Conservation (phyloP, 2,888 invertebrate genomes). For the Malthinus flaveolus region DNA sequence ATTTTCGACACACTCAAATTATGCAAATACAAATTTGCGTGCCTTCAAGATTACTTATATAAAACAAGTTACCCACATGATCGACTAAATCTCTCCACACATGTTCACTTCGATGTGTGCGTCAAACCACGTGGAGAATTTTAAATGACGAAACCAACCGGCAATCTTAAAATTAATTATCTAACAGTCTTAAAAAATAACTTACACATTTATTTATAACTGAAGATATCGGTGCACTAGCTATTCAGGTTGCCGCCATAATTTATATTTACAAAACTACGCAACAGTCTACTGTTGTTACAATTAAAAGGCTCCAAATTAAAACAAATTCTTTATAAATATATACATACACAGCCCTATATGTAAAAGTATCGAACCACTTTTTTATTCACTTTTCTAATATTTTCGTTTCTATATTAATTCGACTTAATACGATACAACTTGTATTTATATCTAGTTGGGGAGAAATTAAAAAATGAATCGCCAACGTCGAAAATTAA, state of each 20-base stretch:
- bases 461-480: neutral
- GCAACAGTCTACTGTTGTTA: neutral
- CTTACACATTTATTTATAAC: slow-evolving; percentile 50
- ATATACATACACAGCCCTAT: slow-evolving; percentile 55
- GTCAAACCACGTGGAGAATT: slow-evolving; percentile 24
- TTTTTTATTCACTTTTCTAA: slow-evolving; percentile 1
- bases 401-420: neutral
- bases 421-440: no score
- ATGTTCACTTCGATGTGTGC: slow-evolving; percentile 10
- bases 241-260: slow-evolving; percentile 45
- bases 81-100: slow-evolving; percentile 3
- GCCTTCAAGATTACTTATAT: slow-evolving; percentile 35
- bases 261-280: slow-evolving; percentile 18
- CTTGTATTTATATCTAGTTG: neutral
- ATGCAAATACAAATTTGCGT: slow-evolving; percentile 38
- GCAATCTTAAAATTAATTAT: slow-evolving; percentile 46
- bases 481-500: slow-evolving; percentile 5
- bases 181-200: slow-evolving; percentile 54
- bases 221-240: slow-evolving; percentile 48
- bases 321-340: slow-evolving; percentile 35
- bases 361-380: slow-evolving; percentile 40
- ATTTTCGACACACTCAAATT: slow-evolving; percentile 39
- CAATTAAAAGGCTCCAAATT: slow-evolving; percentile 31
- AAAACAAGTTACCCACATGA: slow-evolving; percentile 34
- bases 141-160: slow-evolving; percentile 27